These are phyloP conservation scores for Vanessa atalanta DNA, from an alignment of 1,140 invertebrate genomes.

Conservation along the genomic window DNA sequence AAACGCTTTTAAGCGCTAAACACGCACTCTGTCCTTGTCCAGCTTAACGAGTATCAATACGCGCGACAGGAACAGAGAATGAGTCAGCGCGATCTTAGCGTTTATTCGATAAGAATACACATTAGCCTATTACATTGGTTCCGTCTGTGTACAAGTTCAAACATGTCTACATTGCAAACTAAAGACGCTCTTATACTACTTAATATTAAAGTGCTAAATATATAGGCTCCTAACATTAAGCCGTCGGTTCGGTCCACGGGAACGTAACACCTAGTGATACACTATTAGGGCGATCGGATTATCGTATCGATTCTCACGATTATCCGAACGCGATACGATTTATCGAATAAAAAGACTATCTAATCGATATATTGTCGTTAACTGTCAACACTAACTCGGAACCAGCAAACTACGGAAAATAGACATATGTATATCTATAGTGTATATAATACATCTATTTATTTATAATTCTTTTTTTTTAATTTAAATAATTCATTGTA, in stretches of 20 bases:
- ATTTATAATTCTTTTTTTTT: slow-evolving; percentile 32
- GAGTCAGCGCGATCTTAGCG: not conserved
- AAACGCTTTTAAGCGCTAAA: not conserved
- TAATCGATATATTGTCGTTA: slow-evolving; percentile 64
- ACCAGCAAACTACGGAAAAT: slow-evolving; percentile 74
- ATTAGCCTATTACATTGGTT: slow-evolving; percentile 56
- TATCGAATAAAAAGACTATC: slow-evolving; percentile 38
- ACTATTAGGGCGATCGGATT: slow-evolving; percentile 40
- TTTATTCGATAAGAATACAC: slow-evolving; percentile 4
- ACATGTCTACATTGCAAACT: slow-evolving; percentile 60
- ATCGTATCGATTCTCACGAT: slow-evolving; percentile 11
- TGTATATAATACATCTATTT: slow-evolving; percentile 46
- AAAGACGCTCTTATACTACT: slow-evolving; percentile 56
- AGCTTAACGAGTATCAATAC: not conserved
- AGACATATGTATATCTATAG: slow-evolving; percentile 49
- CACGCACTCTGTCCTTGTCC: not conserved
- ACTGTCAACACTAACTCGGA: slow-evolving; percentile 57
- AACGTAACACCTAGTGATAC: slow-evolving; percentile 55
- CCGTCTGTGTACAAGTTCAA: slow-evolving; percentile 50
- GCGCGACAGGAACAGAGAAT: not conserved
- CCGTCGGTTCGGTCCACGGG: slow-evolving; percentile 61
- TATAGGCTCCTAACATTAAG: slow-evolving; percentile 59
- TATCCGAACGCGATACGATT: slow-evolving; percentile 24
- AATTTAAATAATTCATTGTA: slow-evolving; percentile 52
- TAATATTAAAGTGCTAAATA: slow-evolving; percentile 52